Conservation (phyloP, 2,888 invertebrate species). For the Oscheius sp. region DNA sequence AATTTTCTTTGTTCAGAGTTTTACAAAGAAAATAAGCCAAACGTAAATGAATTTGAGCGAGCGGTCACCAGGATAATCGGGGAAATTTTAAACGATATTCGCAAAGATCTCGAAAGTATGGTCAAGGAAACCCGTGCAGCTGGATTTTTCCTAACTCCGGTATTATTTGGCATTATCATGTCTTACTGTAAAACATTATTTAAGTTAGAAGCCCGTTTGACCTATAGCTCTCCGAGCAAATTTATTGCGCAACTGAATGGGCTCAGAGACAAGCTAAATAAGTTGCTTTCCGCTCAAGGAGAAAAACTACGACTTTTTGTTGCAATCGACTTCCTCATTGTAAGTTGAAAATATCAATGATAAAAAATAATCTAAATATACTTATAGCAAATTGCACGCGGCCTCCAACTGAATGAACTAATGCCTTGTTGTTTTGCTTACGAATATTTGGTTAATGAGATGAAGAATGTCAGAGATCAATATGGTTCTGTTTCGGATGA, state of each 20-base stretch:
- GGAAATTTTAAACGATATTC: conserved; percentile 32
- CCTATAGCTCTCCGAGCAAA: background rate
- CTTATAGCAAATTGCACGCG: background rate
- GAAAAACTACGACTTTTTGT: background rate
- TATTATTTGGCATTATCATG: background rate
- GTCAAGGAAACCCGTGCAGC: background rate
- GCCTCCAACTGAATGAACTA: conserved; percentile 18
- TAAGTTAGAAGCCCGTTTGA: background rate
- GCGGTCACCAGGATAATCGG: background rate
- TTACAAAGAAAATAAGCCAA: background rate
- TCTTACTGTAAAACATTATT: background rate
- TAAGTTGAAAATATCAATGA: conserved; percentile 17
- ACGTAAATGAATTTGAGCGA: background rate
- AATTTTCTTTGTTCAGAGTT: background rate
- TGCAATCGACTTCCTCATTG: conserved; percentile 18
- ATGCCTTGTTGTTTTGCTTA: conserved; percentile 20
- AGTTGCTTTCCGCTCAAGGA: background rate
- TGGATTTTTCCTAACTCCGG: conserved; percentile 12
- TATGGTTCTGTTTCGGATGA: background rate
- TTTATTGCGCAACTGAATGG: conserved; percentile 9
- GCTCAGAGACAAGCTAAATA: background rate
- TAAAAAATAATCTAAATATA: background rate
- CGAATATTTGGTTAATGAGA: conserved; percentile 1
- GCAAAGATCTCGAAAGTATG: background rate
- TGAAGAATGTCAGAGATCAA: background rate